Evolutionary conservation across 2,888 invertebrate species (phyloP).

Genomic region (Drosophila subquinaria): DNA sequence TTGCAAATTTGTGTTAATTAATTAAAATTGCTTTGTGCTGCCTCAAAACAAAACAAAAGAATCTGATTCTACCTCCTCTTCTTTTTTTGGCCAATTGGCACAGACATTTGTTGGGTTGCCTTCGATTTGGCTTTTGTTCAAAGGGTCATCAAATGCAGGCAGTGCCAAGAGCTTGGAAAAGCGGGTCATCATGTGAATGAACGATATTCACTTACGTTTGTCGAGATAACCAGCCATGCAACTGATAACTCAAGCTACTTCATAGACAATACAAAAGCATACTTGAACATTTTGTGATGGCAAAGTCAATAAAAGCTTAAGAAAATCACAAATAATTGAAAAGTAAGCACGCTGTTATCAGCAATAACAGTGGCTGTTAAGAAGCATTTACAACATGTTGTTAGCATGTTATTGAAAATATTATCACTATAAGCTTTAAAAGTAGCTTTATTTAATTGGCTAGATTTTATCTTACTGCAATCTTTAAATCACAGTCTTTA

Average conservation of each 20-base stretch:
- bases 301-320: conserved; percentile 6
- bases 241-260: conserved; percentile 8
- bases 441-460: not conserved
- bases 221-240: conserved; percentile 6
- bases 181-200: conserved; percentile 28
- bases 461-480: not conserved
- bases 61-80: conserved; percentile 5
- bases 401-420: not conserved
- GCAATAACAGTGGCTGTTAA: not conserved
- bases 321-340: not conserved
- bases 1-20: conserved; percentile 81
- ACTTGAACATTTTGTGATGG: conserved; percentile 2
- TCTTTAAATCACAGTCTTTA: conserved; percentile 10
- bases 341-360: not conserved
- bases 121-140: conserved; percentile 7
- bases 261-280: not conserved
- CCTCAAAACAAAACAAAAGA: conserved; percentile 40
- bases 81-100: conserved; percentile 14
- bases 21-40: conserved; percentile 63
- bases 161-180: conserved; percentile 4
- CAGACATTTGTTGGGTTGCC: conserved; percentile 14
- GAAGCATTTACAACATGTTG: not conserved
- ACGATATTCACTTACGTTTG: conserved; percentile 28
- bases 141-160: conserved; percentile 46
- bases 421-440: not conserved